Percentiles rank a stretch among this genome's conserved stretches.
phyloP scores from a whole-genome alignment of 1,140 invertebrate genomes.

The Ruditapes philippinarum region DNA sequence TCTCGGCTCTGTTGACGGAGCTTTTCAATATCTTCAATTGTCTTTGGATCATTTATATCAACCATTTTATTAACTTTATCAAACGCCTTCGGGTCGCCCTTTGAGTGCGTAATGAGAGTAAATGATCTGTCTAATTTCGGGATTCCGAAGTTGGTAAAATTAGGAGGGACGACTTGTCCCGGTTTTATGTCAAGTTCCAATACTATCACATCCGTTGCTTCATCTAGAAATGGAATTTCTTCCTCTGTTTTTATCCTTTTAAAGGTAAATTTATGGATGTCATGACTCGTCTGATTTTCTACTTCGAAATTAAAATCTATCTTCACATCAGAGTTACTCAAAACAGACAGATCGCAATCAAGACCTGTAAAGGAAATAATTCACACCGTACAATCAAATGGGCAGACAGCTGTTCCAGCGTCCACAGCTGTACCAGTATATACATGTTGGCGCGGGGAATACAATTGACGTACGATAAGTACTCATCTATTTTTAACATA shows the following conservation, averaged over 20 bases:
- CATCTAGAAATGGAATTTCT: conserved; percentile 23
- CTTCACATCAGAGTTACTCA: background rate
- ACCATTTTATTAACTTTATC: background rate
- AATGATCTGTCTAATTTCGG: conserved; percentile 13
- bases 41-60: background rate
- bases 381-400: too few relatives aligned
- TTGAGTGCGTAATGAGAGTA: background rate
- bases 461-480: too few relatives aligned
- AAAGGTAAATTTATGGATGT: background rate
- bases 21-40: background rate
- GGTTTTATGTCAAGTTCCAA: background rate
- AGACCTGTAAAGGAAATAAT: background rate
- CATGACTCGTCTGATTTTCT: background rate
- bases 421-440: too few relatives aligned
- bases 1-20: background rate
- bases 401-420: too few relatives aligned
- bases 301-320: background rate
- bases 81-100: background rate
- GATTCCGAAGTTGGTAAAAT: conserved; percentile 4
- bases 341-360: background rate
- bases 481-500: too few relatives aligned
- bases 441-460: too few relatives aligned
- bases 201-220: conserved; percentile 25
- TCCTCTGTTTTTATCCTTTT: background rate
- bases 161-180: background rate